Base-by-base conservation (phyloP, 2,888 invertebrate species). In the Aelia acuminata region DNA sequence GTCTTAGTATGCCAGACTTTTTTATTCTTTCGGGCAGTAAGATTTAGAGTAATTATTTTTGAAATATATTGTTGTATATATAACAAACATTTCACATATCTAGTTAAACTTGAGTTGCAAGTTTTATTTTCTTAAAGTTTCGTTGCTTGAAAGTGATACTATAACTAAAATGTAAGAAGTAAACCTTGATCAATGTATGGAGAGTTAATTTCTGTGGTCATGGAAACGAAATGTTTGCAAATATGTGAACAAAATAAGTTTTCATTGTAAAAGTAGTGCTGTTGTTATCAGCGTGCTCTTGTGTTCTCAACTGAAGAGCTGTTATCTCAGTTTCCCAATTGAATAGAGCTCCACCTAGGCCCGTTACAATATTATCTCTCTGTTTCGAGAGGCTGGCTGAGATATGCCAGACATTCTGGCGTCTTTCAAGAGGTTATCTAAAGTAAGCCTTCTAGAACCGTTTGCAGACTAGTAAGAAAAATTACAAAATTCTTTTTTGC, bases 321-420 rank as follows among this genome's bases (percentile, higher is more conserved):
- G 18, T 39, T 75, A 75, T 75, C 75, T 20, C 0, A 0, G 75
- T 39, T 70, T 35, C 5, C 63, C 5, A 15, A 70, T 70, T 70
- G 63, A 70, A 70, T 70, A 70, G 63, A 8, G 57, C 15, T 35
- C 18, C 35, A 43, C 35, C 4, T 35, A 35, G 63, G 13, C 7
- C 63, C 20, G 63, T 70, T 70, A 70, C 63, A 70, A 70, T 70
- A 70, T 70, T 70, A 70, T 70, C 63, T 70, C 63, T 70, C 63
- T 70, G 63, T 31, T 70, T 70, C 18, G 35, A 70, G 63, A 70
- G 31, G 26, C 31, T 35, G 63, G 8, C 31, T 35, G 63, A 70
- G 63, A 70, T 70, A 70, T 5, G 18, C 31, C 20, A 70, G 63
- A 70, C 63, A 20, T 20, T 70, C 63, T 70, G 63, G 63, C 63